These are phyloP conservation scores for Micrasema longulum DNA, from an alignment of 1,140 invertebrate species.

Conservation along the genomic window DNA sequence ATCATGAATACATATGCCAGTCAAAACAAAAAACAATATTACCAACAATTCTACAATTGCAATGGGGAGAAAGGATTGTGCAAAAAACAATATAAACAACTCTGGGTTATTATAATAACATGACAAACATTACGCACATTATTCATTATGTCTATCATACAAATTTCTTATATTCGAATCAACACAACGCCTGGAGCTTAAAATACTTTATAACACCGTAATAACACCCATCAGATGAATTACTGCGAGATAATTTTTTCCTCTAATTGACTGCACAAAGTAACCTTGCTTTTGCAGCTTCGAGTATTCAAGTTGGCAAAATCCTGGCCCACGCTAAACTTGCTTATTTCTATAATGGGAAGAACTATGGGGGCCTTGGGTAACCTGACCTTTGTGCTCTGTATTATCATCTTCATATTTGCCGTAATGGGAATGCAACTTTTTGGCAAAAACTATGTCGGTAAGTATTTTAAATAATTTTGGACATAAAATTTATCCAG, in stretches of 20 bases:
- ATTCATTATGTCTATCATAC: too few relatives aligned
- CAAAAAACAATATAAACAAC: too few relatives aligned
- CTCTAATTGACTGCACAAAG: conserved; percentile 47
- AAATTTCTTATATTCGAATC: too few relatives aligned
- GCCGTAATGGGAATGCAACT: conserved; percentile 98
- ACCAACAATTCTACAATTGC: too few relatives aligned
- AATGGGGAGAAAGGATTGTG: too few relatives aligned
- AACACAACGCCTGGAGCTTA: too few relatives aligned
- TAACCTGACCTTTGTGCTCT: conserved; percentile 95
- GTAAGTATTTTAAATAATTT: conserved; percentile 69
- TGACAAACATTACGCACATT: too few relatives aligned
- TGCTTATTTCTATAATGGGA: conserved; percentile 97
- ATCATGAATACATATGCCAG: too few relatives aligned
- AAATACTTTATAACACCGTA: too few relatives aligned
- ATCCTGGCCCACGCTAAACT: conserved; percentile 97
- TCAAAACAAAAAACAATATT: too few relatives aligned
- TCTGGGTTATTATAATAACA: too few relatives aligned
- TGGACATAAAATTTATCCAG: neutral
- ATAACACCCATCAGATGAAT: too few relatives aligned
- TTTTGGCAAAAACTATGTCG: conserved; percentile 91
- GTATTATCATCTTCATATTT: conserved; percentile 98
- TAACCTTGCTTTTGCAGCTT: conserved; percentile 75
- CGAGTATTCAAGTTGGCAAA: conserved; percentile 98
- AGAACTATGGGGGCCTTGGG: conserved; percentile 96
- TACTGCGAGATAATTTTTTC: neutral